Evolutionary conservation across 2,113 vertebrate species (phyloP).

Genomic region (Eulacestoma nigropectus): DNA sequence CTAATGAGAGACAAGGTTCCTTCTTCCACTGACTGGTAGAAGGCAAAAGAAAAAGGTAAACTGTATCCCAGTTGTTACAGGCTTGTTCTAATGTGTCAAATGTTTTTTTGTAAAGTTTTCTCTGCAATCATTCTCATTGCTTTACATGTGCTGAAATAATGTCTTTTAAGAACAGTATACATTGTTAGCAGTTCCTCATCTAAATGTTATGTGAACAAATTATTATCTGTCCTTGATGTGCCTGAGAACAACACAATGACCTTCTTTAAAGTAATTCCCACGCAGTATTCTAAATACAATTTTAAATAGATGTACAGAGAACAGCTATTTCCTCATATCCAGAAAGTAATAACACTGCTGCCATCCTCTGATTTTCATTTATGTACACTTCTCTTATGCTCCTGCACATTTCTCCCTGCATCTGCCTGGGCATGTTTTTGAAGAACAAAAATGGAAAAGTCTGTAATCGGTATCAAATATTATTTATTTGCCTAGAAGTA

Average conservation of each 20-base stretch:
- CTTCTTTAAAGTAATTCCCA: constrained; percentile 10
- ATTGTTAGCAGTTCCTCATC: not conserved
- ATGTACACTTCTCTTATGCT: not conserved
- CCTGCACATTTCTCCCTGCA: not conserved
- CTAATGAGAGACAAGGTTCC: not conserved
- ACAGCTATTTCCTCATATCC: constrained; percentile 22
- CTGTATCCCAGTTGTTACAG: not conserved
- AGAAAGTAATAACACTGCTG: constrained; percentile 55
- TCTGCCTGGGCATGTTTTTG: not conserved
- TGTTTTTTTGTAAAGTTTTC: not conserved
- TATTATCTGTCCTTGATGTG: not conserved
- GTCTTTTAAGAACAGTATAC: not conserved
- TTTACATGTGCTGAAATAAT: not conserved
- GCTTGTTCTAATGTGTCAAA: not conserved
- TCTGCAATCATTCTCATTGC: not conserved
- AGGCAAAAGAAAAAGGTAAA: not conserved
- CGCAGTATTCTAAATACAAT: not conserved
- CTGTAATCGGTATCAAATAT: not conserved
- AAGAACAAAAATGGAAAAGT: not conserved
- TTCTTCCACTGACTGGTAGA: not conserved
- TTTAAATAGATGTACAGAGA: not conserved
- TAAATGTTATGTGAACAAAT: constrained; percentile 2
- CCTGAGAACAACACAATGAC: not conserved
- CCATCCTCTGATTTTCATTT: constrained; percentile 63
- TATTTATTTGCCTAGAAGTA: not conserved